Conservation (phyloP, 2,888 invertebrate genomes). For the Heliconius cydno region DNA sequence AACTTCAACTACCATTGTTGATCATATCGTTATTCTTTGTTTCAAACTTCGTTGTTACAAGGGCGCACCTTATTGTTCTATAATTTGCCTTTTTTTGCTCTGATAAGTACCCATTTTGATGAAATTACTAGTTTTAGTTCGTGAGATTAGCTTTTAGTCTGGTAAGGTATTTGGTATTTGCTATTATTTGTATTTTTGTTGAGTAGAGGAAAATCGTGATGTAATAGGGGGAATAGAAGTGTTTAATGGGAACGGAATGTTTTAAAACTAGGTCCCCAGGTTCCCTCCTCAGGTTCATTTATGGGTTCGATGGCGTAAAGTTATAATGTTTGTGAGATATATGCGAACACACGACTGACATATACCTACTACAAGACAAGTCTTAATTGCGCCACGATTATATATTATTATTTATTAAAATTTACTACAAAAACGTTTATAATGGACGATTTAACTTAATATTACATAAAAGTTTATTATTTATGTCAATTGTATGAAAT, state of each 20-base stretch:
- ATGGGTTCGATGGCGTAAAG: too few species aligned
- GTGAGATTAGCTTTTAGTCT: not conserved
- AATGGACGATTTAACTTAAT: not conserved
- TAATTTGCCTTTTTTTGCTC: conserved; percentile 41
- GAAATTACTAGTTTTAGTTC: not conserved
- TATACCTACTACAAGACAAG: too few species aligned
- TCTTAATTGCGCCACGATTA: too few species aligned
- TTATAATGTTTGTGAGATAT: too few species aligned
- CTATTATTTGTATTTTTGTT: too few species aligned
- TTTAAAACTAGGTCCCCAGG: too few species aligned
- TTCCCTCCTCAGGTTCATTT: too few species aligned
- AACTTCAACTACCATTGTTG: conserved; percentile 38
- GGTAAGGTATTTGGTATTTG: not conserved
- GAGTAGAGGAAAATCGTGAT: too few species aligned
- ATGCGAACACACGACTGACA: too few species aligned
- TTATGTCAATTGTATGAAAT: conserved; percentile 1
- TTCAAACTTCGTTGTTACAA: conserved; percentile 41
- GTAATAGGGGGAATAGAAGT: too few species aligned
- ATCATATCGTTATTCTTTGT: conserved; percentile 50
- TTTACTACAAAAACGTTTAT: not conserved
- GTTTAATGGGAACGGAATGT: too few species aligned
- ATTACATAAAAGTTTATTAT: not conserved
- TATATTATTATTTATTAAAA: not conserved
- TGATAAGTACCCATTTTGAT: conserved; percentile 18
- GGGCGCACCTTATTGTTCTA: conserved; percentile 46